Evolutionary conservation across 2,888 invertebrate species (phyloP).

Genomic region (Hyles lineata): DNA sequence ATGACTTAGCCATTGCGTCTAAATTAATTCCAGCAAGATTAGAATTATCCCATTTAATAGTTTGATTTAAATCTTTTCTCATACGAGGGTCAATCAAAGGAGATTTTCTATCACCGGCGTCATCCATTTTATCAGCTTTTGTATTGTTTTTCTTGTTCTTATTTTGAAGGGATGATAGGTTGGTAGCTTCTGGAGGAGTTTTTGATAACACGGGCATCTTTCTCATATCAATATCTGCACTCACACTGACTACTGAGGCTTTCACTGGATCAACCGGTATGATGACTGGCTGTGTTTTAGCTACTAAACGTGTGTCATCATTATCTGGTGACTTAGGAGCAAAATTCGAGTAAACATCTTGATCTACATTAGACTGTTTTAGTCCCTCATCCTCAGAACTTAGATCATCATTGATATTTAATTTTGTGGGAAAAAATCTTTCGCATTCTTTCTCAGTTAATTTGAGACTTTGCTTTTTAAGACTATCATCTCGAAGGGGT

Average conservation of each 20-base stretch:
- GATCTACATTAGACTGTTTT: slow-evolving; percentile 43
- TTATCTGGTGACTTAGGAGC: slow-evolving; percentile 76
- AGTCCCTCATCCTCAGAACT: slow-evolving; percentile 64
- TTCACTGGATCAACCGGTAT: slow-evolving; percentile 74
- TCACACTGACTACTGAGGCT: slow-evolving; percentile 45
- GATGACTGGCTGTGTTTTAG: slow-evolving; percentile 63
- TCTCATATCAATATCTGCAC: slow-evolving; percentile 74
- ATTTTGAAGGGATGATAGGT: slow-evolving; percentile 2
- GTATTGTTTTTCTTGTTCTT: slow-evolving; percentile 12
- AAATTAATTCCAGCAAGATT: slow-evolving; percentile 46
- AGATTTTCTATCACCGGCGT: slow-evolving; percentile 28
- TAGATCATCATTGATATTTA: slow-evolving; percentile 57
- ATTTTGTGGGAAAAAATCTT: slow-evolving; percentile 68
- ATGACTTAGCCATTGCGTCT: slow-evolving; percentile 48
- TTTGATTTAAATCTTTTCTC: slow-evolving; percentile 56
- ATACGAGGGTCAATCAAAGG: slow-evolving; percentile 61
- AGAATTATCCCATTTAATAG: slow-evolving; percentile 45
- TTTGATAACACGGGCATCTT: slow-evolving; percentile 46
- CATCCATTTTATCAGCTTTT: slow-evolving; percentile 28
- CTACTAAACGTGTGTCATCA: slow-evolving; percentile 53
- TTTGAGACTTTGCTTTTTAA: slow-evolving; percentile 72
- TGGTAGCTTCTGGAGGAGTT: background rate
- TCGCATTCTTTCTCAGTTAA: slow-evolving; percentile 80
- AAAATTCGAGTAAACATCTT: slow-evolving; percentile 61
- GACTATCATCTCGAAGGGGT: slow-evolving; percentile 52